Evolutionary conservation across 1,140 invertebrate species (phyloP).

Genomic region (Macrobrachium rosenbergii): DNA sequence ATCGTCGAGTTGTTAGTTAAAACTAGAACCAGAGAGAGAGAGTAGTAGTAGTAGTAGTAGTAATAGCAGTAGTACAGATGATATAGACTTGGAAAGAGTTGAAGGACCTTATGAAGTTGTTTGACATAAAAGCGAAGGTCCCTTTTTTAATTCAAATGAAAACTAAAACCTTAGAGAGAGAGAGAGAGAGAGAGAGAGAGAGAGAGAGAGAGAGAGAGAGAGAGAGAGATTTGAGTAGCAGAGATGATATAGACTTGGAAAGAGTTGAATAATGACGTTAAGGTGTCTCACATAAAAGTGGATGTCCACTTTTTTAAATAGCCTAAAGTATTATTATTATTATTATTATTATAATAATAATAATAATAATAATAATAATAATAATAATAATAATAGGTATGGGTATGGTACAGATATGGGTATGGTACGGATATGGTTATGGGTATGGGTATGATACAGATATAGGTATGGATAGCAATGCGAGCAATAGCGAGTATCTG

Average conservation of each 20-base stretch:
- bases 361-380: no score
- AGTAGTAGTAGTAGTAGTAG: no score
- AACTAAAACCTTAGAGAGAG: background rate
- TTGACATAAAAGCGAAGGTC: background rate
- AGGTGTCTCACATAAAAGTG: background rate
- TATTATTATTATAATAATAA: background rate
- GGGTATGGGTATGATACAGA: no score
- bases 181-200: no score
- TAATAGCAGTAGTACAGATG: background rate
- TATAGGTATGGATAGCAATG: no score
- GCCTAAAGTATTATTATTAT: background rate
- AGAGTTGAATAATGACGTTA: background rate
- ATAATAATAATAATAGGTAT: no score
- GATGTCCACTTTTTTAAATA: no score
- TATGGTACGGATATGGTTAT: no score
- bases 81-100: background rate
- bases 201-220: background rate
- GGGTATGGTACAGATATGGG: no score
- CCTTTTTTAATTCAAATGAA: background rate
- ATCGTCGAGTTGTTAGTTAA: background rate
- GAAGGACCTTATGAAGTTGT: background rate
- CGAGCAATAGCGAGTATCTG: no score
- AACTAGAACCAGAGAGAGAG: background rate
- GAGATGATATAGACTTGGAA: background rate
- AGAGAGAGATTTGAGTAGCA: background rate